Base-by-base conservation (phyloP, 2,888 invertebrate species). In the Cantharis rustica region DNA sequence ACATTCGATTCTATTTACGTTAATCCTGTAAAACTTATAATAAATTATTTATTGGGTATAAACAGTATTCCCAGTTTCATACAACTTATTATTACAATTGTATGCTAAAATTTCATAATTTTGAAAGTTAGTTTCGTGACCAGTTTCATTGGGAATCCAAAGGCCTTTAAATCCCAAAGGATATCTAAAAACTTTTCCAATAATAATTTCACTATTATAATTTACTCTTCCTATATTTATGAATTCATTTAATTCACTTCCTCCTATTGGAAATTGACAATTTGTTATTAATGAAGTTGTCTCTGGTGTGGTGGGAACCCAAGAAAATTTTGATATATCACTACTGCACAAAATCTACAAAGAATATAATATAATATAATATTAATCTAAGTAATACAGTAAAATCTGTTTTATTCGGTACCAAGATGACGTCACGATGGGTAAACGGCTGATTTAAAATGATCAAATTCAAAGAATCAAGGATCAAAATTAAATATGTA, bases 211-310 rank as follows among this genome's bases (percentile, higher is more conserved):
- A 1, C 73, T 69, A 23, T 61, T 11, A 69, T 73, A 16, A 16
- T 20, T 23, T 7, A 73, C 62, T 23, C 73, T 68, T 61, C 73
- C 73, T 16, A 73, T 73, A 15, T 69, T 26, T 11, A 73, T n/a
- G 10, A n/a, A 1, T 11, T 69, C 61, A 5, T 27, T 63, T 16
- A 61, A 9, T 69, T 73, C 73, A 16, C 13, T 17, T 5, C 73
- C 73, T 11, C 73, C 73, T 16, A 69, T 0, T 11, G 62, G 61
- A 7, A 73, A 47, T 16, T 16, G 15, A 16, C 63, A 68, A 26
- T 73, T 20, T 3, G 17, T 31, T 20, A 66, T 17, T 23, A 61
- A 20, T 7, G 9, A 17, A 10, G 61, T 61, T 66, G 31, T 66
- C 0, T 61, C 68, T 31, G 10, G 16, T 20, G 66, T 72, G 4